A percentile compares a stretch with the other conserved stretches of the same genome.
Conservation (phyloP, 2,888 invertebrate genomes). For the Julus scandinavius region DNA sequence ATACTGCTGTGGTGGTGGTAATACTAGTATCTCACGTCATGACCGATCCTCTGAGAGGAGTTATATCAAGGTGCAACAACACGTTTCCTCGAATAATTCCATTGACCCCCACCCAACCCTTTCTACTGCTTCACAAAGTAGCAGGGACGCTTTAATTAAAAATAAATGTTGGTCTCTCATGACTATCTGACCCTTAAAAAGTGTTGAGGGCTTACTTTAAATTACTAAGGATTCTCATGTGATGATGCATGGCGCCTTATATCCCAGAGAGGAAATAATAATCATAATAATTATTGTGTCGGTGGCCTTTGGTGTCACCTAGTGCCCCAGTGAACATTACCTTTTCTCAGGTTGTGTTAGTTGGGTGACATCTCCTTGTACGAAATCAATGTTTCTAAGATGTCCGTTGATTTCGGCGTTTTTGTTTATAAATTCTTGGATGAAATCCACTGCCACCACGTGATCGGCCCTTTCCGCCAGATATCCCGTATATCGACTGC, state of each 20-base stretch:
- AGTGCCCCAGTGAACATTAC: too few relatives aligned
- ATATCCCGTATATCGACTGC: slow-evolving; percentile 68
- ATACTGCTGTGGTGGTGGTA: neutral
- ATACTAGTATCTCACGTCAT: too few relatives aligned
- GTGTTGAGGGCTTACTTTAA: too few relatives aligned
- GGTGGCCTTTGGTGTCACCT: too few relatives aligned
- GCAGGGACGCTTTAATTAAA: too few relatives aligned
- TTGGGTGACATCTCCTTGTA: slow-evolving; percentile 69
- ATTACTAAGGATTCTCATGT: too few relatives aligned
- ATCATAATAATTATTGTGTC: too few relatives aligned
- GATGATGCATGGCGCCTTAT: too few relatives aligned
- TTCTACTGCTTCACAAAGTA: too few relatives aligned
- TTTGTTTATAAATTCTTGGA: slow-evolving; percentile 69
- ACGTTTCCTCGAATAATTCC: neutral
- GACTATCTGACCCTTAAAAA: too few relatives aligned
- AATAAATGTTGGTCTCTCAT: too few relatives aligned
- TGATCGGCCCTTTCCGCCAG: slow-evolving; percentile 67
- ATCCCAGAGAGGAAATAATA: too few relatives aligned
- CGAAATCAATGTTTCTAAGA: slow-evolving; percentile 67
- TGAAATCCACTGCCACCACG: slow-evolving; percentile 70
- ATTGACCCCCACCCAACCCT: neutral
- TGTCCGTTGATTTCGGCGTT: slow-evolving; percentile 67
- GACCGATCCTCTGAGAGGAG: neutral
- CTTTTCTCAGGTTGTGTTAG: slow-evolving; percentile 65
- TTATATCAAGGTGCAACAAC: neutral